A percentile compares a stretch with the other conserved stretches of the same genome.
phyloP scores from a whole-genome alignment of 1,140 invertebrate genomes.

The Anastrepha ludens region DNA sequence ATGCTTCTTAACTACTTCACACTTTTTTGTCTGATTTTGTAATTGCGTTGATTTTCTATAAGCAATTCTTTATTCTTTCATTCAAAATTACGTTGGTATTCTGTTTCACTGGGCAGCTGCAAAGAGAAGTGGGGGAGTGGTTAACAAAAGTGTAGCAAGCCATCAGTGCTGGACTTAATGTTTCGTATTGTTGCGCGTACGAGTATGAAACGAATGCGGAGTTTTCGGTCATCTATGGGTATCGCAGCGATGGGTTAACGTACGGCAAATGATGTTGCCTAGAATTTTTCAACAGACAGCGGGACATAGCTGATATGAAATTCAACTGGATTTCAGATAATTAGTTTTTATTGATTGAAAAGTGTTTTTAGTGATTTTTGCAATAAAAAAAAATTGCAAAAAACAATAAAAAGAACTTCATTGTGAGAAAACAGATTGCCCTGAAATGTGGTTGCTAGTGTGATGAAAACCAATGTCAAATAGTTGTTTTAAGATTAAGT shows the following conservation, averaged over 20 bases:
- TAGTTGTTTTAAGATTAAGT: too few relatives aligned
- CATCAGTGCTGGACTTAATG: neutral
- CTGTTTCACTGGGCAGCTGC: neutral
- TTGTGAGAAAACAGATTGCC: too few relatives aligned
- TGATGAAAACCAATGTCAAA: too few relatives aligned
- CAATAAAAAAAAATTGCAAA: neutral
- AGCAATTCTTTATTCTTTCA: slow-evolving; percentile 14
- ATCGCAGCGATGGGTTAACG: neutral
- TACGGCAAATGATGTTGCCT: slow-evolving; percentile 24
- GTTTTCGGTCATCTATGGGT: neutral
- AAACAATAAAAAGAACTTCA: too few relatives aligned
- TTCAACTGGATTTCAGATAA: neutral
- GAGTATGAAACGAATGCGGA: neutral
- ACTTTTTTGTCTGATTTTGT: neutral
- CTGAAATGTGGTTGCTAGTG: too few relatives aligned
- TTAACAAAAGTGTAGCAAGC: neutral
- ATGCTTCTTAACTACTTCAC: neutral
- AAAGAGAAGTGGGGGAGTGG: neutral
- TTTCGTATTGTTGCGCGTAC: neutral
- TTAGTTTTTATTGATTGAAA: slow-evolving; percentile 28
- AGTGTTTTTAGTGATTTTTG: neutral
- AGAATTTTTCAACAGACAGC: neutral
- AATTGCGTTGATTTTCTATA: neutral
- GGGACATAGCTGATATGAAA: neutral
- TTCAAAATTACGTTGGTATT: neutral